Evolutionary conservation across 2,888 invertebrate species (phyloP).

Genomic region (Empis livida): DNA sequence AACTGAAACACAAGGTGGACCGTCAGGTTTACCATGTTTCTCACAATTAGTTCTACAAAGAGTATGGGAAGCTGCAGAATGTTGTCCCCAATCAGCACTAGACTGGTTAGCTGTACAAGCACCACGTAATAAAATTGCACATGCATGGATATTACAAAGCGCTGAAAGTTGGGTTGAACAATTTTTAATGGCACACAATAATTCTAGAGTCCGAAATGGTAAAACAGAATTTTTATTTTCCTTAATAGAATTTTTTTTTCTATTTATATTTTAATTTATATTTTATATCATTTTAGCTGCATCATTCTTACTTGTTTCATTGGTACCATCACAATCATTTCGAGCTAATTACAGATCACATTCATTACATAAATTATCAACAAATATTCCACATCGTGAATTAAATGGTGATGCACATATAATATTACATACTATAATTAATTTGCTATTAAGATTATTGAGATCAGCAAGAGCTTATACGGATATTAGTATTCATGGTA

Average conservation of each 20-base stretch:
- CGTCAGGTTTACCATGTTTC: slow-evolving; percentile 78
- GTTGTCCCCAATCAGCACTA: slow-evolving; percentile 80
- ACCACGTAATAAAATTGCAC: slow-evolving; percentile 78
- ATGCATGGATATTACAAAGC: slow-evolving; percentile 85
- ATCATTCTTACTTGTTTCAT: slow-evolving; percentile 73
- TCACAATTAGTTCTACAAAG: slow-evolving; percentile 77
- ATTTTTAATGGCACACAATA: slow-evolving; percentile 71
- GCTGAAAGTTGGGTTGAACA: slow-evolving; percentile 85
- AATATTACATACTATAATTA: slow-evolving; percentile 55
- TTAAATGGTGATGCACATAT: slow-evolving; percentile 45
- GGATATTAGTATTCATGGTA: slow-evolving; percentile 75
- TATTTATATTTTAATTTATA: not conserved
- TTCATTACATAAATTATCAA: slow-evolving; percentile 35
- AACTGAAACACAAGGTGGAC: slow-evolving; percentile 65
- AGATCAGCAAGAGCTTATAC: slow-evolving; percentile 77
- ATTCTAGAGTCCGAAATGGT: slow-evolving; percentile 76
- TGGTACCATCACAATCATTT: slow-evolving; percentile 85
- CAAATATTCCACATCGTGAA: slow-evolving; percentile 29
- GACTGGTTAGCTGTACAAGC: slow-evolving; percentile 83
- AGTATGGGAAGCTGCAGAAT: slow-evolving; percentile 83
- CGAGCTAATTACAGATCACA: slow-evolving; percentile 67
- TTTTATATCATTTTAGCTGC: slow-evolving; percentile 48
- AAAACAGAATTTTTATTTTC: slow-evolving; percentile 18
- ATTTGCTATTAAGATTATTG: slow-evolving; percentile 58
- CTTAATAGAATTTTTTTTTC: slow-evolving; percentile 1